phyloP scores from a whole-genome alignment of 2,888 invertebrate genomes.

The Apodemia hepburni region DNA sequence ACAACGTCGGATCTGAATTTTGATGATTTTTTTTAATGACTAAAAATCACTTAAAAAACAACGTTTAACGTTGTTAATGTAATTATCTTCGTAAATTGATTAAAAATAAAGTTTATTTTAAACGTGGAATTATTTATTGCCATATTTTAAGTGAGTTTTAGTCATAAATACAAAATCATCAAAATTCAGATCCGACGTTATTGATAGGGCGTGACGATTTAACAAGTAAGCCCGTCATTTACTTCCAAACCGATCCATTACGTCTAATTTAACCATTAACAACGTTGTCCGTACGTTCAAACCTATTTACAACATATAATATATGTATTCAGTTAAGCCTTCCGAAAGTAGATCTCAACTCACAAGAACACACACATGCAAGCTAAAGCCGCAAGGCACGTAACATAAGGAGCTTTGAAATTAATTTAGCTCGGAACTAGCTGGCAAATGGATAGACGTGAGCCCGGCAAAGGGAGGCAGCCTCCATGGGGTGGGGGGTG shows the following conservation, averaged over 20 bases:
- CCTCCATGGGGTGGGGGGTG: conserved; percentile 38
- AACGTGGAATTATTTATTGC: too few relatives aligned
- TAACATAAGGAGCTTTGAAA: conserved; percentile 81
- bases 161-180: too few relatives aligned
- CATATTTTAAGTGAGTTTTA: too few relatives aligned
- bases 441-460: conserved; percentile 81
- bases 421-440: conserved; percentile 81
- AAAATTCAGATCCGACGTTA: too few relatives aligned
- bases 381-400: conserved; percentile 77
- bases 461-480: conserved; percentile 52
- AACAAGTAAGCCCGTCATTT: conserved; percentile 36
- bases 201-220: too few relatives aligned
- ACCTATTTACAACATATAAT: conserved; percentile 47
- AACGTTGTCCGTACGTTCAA: conserved; percentile 65
- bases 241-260: conserved; percentile 59
- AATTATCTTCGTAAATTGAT: too few relatives aligned
- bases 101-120: too few relatives aligned
- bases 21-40: too few relatives aligned
- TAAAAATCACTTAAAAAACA: too few relatives aligned
- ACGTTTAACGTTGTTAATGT: too few relatives aligned
- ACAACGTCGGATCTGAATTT: too few relatives aligned
- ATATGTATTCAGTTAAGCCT: conserved; percentile 70
- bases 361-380: conserved; percentile 56
- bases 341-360: conserved; percentile 60
- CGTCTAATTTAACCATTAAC: conserved; percentile 72